phyloP scores from a whole-genome alignment of 2,888 invertebrate species.

The Junonia oenone region DNA sequence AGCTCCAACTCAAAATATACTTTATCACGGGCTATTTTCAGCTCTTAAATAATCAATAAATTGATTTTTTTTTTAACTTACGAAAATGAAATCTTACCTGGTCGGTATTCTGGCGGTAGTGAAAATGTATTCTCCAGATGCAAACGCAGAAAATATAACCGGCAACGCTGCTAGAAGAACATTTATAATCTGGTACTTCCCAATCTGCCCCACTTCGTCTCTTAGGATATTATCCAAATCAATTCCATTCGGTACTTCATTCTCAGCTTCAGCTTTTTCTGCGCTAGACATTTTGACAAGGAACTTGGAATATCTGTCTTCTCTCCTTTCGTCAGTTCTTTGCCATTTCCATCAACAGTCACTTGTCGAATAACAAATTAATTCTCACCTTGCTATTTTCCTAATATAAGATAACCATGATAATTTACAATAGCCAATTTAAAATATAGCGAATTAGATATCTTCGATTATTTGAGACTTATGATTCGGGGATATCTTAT shows the following conservation, averaged over 20 bases:
- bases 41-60: too few relatives aligned
- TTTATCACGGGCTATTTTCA: too few relatives aligned
- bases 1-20: too few relatives aligned
- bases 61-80: too few relatives aligned
- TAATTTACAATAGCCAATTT: conserved; percentile 6
- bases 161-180: conserved; percentile 58
- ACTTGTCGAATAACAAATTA: neutral
- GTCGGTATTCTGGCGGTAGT: conserved; percentile 64
- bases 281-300: conserved; percentile 35
- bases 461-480: neutral
- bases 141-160: conserved; percentile 66
- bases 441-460: conserved; percentile 5
- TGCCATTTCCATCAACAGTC: neutral
- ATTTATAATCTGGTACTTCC: conserved; percentile 58
- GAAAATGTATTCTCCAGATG: conserved; percentile 67
- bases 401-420: conserved; percentile 4
- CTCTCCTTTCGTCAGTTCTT: neutral
- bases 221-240: conserved; percentile 60
- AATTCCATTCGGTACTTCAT: conserved; percentile 32
- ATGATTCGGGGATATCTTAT: conserved; percentile 1
- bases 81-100: too few relatives aligned
- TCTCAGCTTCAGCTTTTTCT: conserved; percentile 38
- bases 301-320: neutral
- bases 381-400: neutral
- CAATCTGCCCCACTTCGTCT: conserved; percentile 65